phyloP scores from a whole-genome alignment of 2,113 vertebrate species.

The Aptenodytes forsteri region DNA sequence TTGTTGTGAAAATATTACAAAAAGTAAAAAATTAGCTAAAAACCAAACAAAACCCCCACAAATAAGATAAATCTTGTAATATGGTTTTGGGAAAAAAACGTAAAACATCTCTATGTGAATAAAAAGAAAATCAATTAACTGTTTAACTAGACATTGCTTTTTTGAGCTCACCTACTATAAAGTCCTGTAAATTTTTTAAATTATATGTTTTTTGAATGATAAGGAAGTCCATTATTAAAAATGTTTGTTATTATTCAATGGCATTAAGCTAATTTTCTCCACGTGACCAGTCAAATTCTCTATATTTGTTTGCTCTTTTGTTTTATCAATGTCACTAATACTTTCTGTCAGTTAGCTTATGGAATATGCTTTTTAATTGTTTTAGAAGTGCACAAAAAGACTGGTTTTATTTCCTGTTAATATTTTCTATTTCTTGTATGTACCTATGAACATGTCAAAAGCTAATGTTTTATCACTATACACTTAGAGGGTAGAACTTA shows the following conservation, averaged over 20 bases:
- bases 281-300: background rate
- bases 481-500: background rate
- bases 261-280: background rate
- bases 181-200: background rate
- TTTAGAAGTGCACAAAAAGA: background rate
- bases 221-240: background rate
- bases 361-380: background rate
- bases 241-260: background rate
- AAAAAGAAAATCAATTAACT: background rate
- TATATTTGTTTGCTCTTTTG: background rate
- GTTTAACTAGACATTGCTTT: background rate
- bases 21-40: background rate
- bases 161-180: background rate
- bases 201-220: background rate
- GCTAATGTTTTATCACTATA: background rate
- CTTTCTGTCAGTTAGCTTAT: background rate
- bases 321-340: background rate
- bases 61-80: background rate
- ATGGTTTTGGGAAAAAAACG: accelerated
- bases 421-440: background rate
- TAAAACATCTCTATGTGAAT: background rate
- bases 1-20: background rate
- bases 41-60: background rate
- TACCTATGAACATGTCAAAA: background rate
- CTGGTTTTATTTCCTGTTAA: background rate